Percentiles rank a stretch among this genome's conserved stretches.
Conservation (phyloP, 2,113 vertebrate species). For the Colistium nudipinnis region DNA sequence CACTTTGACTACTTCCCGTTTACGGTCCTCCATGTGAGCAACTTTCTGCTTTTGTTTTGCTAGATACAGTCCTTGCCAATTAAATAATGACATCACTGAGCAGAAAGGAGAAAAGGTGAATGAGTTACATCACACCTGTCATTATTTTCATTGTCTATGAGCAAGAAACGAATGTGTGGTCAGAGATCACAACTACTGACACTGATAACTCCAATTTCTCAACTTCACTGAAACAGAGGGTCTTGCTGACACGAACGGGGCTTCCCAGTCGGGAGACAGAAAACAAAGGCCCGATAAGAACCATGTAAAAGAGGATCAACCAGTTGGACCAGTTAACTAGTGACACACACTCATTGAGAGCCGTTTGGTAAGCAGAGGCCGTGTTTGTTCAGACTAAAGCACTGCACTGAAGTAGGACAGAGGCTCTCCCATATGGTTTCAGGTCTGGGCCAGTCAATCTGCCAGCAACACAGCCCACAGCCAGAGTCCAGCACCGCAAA, state of each 20-base stretch:
- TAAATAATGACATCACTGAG: not conserved
- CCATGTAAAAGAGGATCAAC: slow-evolving; percentile 53
- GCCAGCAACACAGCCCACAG: slow-evolving; percentile 33
- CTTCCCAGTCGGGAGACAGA: slow-evolving; percentile 27
- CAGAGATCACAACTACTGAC: not conserved
- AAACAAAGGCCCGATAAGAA: slow-evolving; percentile 31
- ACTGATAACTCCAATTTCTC: slow-evolving; percentile 14
- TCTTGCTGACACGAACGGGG: slow-evolving; percentile 1
- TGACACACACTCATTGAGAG: slow-evolving; percentile 11
- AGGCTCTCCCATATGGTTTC: slow-evolving; percentile 45
- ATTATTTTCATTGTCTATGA: slow-evolving; percentile 9
- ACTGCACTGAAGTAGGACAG: slow-evolving; percentile 37
- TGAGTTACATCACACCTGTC: not conserved
- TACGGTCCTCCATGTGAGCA: not conserved
- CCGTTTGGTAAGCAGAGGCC: not conserved
- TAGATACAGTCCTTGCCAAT: too few species aligned
- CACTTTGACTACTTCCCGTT: not conserved
- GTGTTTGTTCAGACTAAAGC: not conserved
- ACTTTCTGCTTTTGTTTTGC: not conserved
- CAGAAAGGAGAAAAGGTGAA: not conserved
- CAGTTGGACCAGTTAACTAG: slow-evolving; percentile 62
- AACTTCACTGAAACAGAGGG: slow-evolving; percentile 5
- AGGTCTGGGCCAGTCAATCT: slow-evolving; percentile 36
- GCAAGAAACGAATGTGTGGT: not conserved
- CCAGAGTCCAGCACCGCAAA: slow-evolving; percentile 42